Percentiles rank a stretch among this genome's conserved stretches.
phyloP scores from a whole-genome alignment of 2,888 invertebrate species.

The Blastobasis adustella region DNA sequence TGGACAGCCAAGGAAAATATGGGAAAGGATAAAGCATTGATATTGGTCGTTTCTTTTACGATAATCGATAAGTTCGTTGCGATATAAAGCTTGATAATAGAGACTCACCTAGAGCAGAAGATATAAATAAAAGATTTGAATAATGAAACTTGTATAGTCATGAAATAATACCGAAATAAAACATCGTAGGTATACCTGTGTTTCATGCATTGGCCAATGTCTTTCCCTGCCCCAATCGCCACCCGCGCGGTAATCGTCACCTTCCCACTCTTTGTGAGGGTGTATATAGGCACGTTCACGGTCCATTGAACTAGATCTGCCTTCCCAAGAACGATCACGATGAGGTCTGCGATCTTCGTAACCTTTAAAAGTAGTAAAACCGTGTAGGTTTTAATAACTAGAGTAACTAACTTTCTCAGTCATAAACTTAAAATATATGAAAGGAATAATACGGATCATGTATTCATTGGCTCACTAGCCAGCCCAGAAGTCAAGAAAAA shows the following conservation, averaged over 20 bases:
- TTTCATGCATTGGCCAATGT: conserved; percentile 65
- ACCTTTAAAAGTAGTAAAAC: conserved; percentile 25
- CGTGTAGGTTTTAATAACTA: no score
- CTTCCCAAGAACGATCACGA: conserved; percentile 75
- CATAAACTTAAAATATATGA: no score
- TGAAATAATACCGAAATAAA: not conserved
- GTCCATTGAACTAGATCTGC: conserved; percentile 62
- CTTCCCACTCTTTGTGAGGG: conserved; percentile 69
- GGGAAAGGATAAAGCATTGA: conserved; percentile 64
- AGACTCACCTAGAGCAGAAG: conserved; percentile 49
- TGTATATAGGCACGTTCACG: conserved; percentile 65
- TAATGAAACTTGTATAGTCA: conserved; percentile 2
- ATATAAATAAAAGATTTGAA: conserved; percentile 11
- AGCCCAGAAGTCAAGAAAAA: no score
- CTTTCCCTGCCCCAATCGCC: conserved; percentile 68
- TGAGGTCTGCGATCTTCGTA: conserved; percentile 68
- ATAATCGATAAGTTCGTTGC: conserved; percentile 62
- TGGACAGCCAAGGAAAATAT: conserved; percentile 69
- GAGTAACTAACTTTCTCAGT: no score
- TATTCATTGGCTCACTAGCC: no score
- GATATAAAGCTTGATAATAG: conserved; percentile 48
- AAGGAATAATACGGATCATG: no score
- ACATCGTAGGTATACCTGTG: conserved; percentile 40
- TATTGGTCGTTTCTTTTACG: conserved; percentile 46
- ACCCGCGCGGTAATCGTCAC: conserved; percentile 70